Percentiles rank a stretch among this genome's conserved stretches.
Conservation (phyloP, 2,888 invertebrate genomes). For the Polydrusus tereticollis region DNA sequence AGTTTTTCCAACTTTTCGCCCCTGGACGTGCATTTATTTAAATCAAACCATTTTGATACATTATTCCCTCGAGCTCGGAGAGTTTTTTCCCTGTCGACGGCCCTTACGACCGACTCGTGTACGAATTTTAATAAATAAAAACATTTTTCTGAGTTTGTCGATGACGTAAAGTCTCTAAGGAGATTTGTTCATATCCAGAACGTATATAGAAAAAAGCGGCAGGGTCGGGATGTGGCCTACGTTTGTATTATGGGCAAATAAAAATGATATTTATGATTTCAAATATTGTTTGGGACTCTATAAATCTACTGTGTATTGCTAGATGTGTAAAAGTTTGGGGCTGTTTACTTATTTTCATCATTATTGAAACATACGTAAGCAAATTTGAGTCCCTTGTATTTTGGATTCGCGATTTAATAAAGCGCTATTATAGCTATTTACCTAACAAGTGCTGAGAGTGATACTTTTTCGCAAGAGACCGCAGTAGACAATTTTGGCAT, state of each 20-base stretch:
- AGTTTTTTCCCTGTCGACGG: conserved; percentile 43
- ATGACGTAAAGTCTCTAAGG: conserved; percentile 49
- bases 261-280: background rate
- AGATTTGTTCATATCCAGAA: conserved; percentile 18
- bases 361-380: no score
- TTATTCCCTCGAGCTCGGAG: conserved; percentile 50
- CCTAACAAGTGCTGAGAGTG: no score
- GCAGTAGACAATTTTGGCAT: no score
- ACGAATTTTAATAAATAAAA: conserved; percentile 56
- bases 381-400: no score
- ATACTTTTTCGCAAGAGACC: no score
- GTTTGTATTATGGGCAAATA: background rate
- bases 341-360: no score
- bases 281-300: background rate
- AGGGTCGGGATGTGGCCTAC: background rate
- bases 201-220: background rate
- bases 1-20: conserved; percentile 44
- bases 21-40: conserved; percentile 48
- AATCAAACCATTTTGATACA: conserved; percentile 51
- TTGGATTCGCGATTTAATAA: no score
- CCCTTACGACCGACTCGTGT: conserved; percentile 28
- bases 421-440: no score
- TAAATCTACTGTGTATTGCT: no score
- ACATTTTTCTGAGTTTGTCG: conserved; percentile 52
- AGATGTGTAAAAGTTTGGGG: no score